Evolutionary conservation across 1,140 invertebrate genomes (phyloP).

Genomic region (Aphis craccivora): DNA sequence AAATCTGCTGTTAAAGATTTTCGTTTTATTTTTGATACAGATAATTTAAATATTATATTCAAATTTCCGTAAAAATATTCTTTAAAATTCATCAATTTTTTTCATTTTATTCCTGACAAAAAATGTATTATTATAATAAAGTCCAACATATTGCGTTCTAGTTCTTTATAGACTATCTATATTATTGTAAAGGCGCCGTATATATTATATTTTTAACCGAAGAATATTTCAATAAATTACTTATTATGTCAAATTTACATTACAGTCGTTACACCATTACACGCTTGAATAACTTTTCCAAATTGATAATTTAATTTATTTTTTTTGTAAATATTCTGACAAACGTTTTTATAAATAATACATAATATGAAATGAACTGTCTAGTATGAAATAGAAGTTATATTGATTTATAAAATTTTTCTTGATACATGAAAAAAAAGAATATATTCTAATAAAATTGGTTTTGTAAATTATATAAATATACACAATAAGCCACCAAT

Average conservation of each 20-base stretch:
- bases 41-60: slow-evolving; percentile 1
- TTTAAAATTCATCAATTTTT: neutral
- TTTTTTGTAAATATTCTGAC: neutral
- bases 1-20: neutral
- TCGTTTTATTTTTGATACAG: neutral
- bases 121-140: neutral
- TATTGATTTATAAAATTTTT: neutral
- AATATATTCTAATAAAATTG: neutral
- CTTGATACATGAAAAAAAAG: neutral
- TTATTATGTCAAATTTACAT: neutral
- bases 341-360: slow-evolving; percentile 11
- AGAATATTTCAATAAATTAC: slow-evolving; percentile 14
- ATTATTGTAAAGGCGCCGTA: neutral
- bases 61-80: neutral
- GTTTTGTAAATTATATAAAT: neutral
- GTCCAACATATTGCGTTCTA: neutral
- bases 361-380: neutral
- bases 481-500: neutral
- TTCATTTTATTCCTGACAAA: neutral
- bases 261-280: neutral
- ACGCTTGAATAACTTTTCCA: neutral
- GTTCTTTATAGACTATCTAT: neutral
- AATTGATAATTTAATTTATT: slow-evolving; percentile 13
- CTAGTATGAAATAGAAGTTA: neutral
- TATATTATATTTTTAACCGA: neutral